Conservation (phyloP, 2,797 vertebrate genomes). For the Enteromius unitaeniatus region DNA sequence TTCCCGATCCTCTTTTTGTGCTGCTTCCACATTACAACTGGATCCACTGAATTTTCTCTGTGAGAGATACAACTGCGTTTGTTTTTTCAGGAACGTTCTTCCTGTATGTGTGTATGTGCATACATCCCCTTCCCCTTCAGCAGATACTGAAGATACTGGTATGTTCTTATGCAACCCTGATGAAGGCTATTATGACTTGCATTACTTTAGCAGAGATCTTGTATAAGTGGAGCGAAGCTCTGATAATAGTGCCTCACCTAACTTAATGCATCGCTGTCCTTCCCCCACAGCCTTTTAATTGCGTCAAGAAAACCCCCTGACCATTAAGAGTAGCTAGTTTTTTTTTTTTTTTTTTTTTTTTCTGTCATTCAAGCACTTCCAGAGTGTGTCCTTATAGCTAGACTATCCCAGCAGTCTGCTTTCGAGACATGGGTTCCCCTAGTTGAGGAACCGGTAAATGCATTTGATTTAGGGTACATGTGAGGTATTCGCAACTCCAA, state of each 20-base stretch:
- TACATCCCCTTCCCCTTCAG: constrained; percentile 63
- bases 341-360: background rate
- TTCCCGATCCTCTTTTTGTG: constrained; percentile 64
- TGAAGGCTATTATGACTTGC: constrained; percentile 72
- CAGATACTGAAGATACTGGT: constrained; percentile 63
- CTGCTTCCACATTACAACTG: constrained; percentile 83
- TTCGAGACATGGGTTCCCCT: constrained; percentile 1
- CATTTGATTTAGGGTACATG: background rate
- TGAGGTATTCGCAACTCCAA: background rate
- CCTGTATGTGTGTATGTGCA: constrained; percentile 60
- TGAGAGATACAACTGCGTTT: constrained; percentile 58
- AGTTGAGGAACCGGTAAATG: background rate
- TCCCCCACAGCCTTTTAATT: constrained; percentile 29
- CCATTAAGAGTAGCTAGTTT: background rate
- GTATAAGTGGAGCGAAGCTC: constrained; percentile 67
- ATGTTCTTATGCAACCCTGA: constrained; percentile 80
- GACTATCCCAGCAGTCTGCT: constrained; percentile 12
- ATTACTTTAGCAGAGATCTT: constrained; percentile 67
- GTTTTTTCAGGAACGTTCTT: constrained; percentile 77
- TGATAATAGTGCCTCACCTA: constrained; percentile 71
- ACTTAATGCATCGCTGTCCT: constrained; percentile 10
- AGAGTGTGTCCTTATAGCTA: constrained; percentile 13
- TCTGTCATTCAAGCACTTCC: constrained; percentile 18
- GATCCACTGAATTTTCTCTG: constrained; percentile 81
- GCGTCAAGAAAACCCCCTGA: constrained; percentile 3